phyloP scores from a whole-genome alignment of 2,797 vertebrate species.

The Margarornis squamiger region DNA sequence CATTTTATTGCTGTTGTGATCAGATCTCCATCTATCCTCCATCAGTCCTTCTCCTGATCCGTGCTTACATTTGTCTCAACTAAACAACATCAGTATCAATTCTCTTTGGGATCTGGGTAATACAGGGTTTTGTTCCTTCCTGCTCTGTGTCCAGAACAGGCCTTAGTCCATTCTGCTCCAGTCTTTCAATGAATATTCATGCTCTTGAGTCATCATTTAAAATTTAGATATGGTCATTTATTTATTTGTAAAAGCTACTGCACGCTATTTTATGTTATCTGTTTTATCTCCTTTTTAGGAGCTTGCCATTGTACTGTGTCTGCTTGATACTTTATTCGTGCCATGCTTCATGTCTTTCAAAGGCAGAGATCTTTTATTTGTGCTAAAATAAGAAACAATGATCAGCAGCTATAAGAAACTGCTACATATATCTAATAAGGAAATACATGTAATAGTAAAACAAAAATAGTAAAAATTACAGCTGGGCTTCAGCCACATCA shows the following conservation, averaged over 20 bases:
- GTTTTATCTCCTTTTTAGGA: slow-evolving; percentile 43
- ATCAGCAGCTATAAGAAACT: background rate
- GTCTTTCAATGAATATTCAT: background rate
- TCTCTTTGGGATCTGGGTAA: background rate
- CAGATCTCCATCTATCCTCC: background rate
- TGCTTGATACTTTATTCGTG: slow-evolving; percentile 16
- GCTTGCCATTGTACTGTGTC: background rate
- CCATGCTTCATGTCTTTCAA: background rate
- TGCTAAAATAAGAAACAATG: background rate
- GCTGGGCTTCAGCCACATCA: background rate
- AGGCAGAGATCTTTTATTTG: slow-evolving; percentile 1
- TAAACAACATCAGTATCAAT: background rate
- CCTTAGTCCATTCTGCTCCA: background rate
- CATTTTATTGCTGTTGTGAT: background rate
- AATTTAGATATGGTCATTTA: background rate
- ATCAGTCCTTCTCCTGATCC: background rate
- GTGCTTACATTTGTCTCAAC: background rate
- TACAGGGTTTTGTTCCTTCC: background rate
- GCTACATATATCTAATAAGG: background rate
- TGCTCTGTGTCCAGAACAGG: background rate
- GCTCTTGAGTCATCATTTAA: background rate
- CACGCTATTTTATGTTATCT: background rate
- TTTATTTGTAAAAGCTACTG: background rate
- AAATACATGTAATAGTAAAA: background rate
- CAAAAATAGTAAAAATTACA: background rate